Evolutionary conservation across 2,797 vertebrate species (phyloP).

Genomic region (Macrochelys suwanniensis): DNA sequence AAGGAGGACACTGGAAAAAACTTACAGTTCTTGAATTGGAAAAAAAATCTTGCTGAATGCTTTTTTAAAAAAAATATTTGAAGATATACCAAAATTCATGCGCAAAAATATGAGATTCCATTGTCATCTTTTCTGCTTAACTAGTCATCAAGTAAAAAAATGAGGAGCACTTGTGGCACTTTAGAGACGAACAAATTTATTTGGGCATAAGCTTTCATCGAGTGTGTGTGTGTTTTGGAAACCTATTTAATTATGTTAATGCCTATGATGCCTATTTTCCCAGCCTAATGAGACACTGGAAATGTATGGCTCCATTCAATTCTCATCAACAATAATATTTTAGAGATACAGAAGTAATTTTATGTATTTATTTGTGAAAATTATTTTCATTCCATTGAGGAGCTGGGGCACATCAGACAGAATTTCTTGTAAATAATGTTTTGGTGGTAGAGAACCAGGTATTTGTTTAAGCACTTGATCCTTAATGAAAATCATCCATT

Average conservation of each 20-base stretch:
- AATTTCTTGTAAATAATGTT: not conserved
- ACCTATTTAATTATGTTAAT: not conserved
- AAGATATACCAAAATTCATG: not conserved
- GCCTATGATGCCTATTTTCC: rapidly evolving
- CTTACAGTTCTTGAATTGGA: not conserved
- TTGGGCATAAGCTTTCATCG: no score
- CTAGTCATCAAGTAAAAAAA: not conserved
- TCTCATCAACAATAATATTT: not conserved
- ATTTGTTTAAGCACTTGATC: not conserved
- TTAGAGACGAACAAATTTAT: no score
- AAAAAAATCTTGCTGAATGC: not conserved
- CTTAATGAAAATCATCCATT: not conserved
- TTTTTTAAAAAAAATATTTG: not conserved
- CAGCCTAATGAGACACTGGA: not conserved
- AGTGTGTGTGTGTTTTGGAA: not conserved
- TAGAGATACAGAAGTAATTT: not conserved
- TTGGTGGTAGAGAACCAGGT: not conserved
- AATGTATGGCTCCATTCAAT: not conserved
- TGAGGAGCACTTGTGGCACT: no score
- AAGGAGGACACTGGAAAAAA: not conserved
- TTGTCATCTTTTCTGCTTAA: not conserved
- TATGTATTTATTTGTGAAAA: not conserved
- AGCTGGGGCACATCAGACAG: not conserved
- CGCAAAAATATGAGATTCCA: not conserved
- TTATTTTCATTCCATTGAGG: not conserved